phyloP scores from a whole-genome alignment of 2,797 vertebrate species.

The Gallinago stenura region DNA sequence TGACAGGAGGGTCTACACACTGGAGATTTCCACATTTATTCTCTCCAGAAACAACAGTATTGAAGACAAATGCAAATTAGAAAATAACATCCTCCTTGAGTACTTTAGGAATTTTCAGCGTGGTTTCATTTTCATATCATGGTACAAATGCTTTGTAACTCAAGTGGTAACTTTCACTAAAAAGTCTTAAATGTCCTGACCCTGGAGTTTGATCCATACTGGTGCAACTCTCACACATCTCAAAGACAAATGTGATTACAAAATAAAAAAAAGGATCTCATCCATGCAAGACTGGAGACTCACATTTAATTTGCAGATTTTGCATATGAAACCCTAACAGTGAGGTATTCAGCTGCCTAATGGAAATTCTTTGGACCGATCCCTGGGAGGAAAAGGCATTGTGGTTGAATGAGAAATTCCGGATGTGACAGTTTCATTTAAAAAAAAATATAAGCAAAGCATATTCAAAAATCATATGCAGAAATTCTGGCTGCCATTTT shows the following conservation, averaged over 20 bases:
- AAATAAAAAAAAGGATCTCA: not conserved
- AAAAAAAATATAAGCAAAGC: not conserved
- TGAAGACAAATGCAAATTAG: not conserved
- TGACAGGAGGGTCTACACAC: not conserved
- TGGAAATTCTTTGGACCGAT: not conserved
- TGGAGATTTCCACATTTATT: not conserved
- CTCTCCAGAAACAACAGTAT: not conserved
- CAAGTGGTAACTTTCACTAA: not conserved
- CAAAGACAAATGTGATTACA: not conserved
- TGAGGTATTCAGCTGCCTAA: not conserved
- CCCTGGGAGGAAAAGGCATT: not conserved
- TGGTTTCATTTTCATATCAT: not conserved
- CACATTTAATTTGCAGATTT: not conserved
- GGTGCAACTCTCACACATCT: not conserved
- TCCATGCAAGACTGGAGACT: not conserved
- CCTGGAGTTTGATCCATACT: not conserved
- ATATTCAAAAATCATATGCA: not conserved
- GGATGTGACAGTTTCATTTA: not conserved
- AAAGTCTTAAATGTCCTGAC: not conserved
- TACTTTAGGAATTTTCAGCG: not conserved
- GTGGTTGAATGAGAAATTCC: not conserved
- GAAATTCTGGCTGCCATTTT: not conserved
- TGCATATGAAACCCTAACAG: not conserved
- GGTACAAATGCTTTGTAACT: not conserved
- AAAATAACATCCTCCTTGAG: not conserved